Base-by-base conservation (phyloP, 30 jellyfish, hydroid and myxozoan genomes). In the Phacellophora camtschatica region DNA sequence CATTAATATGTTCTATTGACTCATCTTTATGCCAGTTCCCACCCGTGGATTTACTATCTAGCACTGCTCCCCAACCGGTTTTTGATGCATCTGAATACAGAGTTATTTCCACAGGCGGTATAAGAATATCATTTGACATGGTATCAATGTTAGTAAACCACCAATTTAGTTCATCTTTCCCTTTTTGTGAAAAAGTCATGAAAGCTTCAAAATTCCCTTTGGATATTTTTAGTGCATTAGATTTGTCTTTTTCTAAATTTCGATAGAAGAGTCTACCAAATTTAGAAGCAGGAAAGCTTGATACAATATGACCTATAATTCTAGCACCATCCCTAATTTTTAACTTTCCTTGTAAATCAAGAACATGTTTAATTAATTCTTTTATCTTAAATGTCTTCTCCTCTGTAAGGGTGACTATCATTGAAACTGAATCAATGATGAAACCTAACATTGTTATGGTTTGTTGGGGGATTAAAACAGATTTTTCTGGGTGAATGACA, bases 41-140 rank as follows among this genome's bases (percentile, higher is more conserved):
- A 16, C 78, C 66, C 1, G 84, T 62, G 4, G 79, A 20, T 9
- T 19, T 6, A 15, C 28, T 5, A 3, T 29, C 64, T 24, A 66
- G 22, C 15, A 32, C 79, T 29, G 86, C 86, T 9, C 94, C 81
- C 94, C 86, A 82, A 37, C 94, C 86, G 4, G 30, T 22, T 2
- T 5, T 13, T 35, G 82, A 78, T 10, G 90, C 83, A 62, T 61
- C 90, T 2, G 83, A 23, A 53, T 39, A 36, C 33, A 81, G 13
- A 4, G 66, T 80, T 6, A 27, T 4, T 11, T 80, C 84, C 28
- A 46, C 13, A 36, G 89, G 81, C 4, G 70, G 37, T n/a, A 43
- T 9, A 30, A n/a, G 11, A 45, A 59, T 61, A 64, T 59, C 4
- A 7, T 74, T 62, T 27, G 5, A 13, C 22, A 48, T 43, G 13